A percentile compares a stretch with the other conserved stretches of the same genome.
phyloP scores from a whole-genome alignment of 2,797 vertebrate species.

The Linurgus olivaceus region DNA sequence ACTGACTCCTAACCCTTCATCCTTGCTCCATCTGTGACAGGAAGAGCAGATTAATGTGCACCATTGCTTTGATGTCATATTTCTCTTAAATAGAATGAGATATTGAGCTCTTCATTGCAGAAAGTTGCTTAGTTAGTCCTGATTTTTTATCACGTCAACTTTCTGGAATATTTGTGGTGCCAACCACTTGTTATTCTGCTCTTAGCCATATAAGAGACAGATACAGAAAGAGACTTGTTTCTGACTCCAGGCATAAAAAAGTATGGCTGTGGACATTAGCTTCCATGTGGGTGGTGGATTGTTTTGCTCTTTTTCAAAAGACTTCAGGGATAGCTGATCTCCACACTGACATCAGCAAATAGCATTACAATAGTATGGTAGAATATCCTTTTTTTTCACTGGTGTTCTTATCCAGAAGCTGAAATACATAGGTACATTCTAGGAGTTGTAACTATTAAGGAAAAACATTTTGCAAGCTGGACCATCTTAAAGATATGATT shows the following conservation, averaged over 20 bases:
- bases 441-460: not conserved
- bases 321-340: not conserved
- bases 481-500: not conserved
- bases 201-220: not conserved
- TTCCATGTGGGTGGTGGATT: not conserved
- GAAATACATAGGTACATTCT: not conserved
- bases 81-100: not conserved
- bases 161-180: not conserved
- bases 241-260: not conserved
- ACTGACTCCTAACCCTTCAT: not conserved
- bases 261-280: not conserved
- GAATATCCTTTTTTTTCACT: not conserved
- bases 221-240: not conserved
- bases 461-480: not conserved
- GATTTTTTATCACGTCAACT: not conserved
- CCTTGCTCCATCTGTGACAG: not conserved
- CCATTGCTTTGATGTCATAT: not conserved
- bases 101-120: not conserved
- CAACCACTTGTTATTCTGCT: not conserved
- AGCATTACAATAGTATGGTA: not conserved
- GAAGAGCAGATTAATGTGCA: not conserved
- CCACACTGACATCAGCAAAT: not conserved
- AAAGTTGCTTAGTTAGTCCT: not conserved
- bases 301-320: not conserved
- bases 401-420: not conserved